A percentile compares a stretch with the other conserved stretches of the same genome.
phyloP scores from a whole-genome alignment of 2,797 vertebrate genomes.

The Oryzias dopingdopingensis region DNA sequence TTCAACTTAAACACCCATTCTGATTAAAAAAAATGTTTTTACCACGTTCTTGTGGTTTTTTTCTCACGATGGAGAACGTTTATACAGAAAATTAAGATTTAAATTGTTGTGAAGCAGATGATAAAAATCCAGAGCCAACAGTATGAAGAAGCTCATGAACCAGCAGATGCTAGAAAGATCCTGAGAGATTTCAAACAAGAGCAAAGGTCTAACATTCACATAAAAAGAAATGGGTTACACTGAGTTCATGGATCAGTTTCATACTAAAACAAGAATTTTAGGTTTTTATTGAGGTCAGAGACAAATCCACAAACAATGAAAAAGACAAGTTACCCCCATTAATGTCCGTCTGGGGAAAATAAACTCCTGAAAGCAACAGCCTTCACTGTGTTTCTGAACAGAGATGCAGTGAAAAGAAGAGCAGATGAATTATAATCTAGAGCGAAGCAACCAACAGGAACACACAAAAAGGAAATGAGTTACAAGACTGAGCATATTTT shows the following conservation, averaged over 20 bases:
- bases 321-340: slow-evolving; percentile 33
- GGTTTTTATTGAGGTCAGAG: slow-evolving; percentile 50
- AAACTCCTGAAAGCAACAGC: slow-evolving; percentile 44
- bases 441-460: no score
- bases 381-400: slow-evolving; percentile 39
- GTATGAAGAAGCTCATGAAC: no score
- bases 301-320: slow-evolving; percentile 46
- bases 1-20: no score
- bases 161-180: no score
- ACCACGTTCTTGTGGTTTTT: no score
- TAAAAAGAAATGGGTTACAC: neutral
- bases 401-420: slow-evolving; percentile 22
- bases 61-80: no score
- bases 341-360: slow-evolving; percentile 23
- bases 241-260: slow-evolving; percentile 63
- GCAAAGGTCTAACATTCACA: neutral
- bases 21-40: no score
- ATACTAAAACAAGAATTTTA: slow-evolving; percentile 64
- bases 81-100: no score
- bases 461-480: slow-evolving; percentile 20
- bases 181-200: no score
- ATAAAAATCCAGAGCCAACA: no score
- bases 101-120: no score
- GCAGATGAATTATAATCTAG: no score
- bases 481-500: slow-evolving; percentile 9